phyloP scores from a whole-genome alignment of 2,888 invertebrate genomes.

The Pyrocoelia pectoralis region DNA sequence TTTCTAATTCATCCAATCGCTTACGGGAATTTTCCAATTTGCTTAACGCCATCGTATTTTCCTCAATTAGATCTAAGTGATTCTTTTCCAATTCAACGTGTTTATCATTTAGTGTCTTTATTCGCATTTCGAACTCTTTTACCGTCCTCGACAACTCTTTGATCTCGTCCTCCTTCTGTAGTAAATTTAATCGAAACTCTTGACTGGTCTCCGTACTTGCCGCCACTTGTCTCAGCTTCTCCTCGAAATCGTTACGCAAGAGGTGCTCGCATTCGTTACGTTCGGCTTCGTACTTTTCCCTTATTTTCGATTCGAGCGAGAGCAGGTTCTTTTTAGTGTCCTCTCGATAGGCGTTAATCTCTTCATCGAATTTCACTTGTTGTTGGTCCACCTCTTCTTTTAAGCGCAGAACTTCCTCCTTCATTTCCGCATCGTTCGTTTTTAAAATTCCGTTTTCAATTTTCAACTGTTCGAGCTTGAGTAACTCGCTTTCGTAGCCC shows the following conservation, averaged over 20 bases:
- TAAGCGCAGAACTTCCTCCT: slow-evolving; percentile 37
- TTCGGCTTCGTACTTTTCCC: slow-evolving; percentile 45
- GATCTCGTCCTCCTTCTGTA: slow-evolving; percentile 61
- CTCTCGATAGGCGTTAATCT: no score
- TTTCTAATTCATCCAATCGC: background rate
- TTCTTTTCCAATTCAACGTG: slow-evolving; percentile 50
- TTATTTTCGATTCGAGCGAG: slow-evolving; percentile 54
- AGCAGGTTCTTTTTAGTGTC: no score
- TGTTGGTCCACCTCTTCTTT: slow-evolving; percentile 56
- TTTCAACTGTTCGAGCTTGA: slow-evolving; percentile 52
- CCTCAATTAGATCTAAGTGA: slow-evolving; percentile 53
- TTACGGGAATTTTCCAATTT: background rate
- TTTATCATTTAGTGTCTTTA: slow-evolving; percentile 39
- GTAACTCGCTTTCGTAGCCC: slow-evolving; percentile 51
- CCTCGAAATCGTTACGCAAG: slow-evolving; percentile 46
- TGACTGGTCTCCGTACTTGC: slow-evolving; percentile 45
- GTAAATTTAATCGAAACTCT: slow-evolving; percentile 62
- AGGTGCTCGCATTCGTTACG: slow-evolving; percentile 44
- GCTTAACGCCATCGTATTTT: slow-evolving; percentile 34
- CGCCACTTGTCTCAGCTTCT: slow-evolving; percentile 47
- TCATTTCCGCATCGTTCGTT: slow-evolving; percentile 4
- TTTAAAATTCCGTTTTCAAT: slow-evolving; percentile 40
- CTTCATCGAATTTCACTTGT: slow-evolving; percentile 50
- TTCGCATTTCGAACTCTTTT: slow-evolving; percentile 57
- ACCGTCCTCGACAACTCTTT: slow-evolving; percentile 56